These are phyloP conservation scores for Cephus nigrinus DNA, from an alignment of 2,888 invertebrate species.

Conservation along the genomic window DNA sequence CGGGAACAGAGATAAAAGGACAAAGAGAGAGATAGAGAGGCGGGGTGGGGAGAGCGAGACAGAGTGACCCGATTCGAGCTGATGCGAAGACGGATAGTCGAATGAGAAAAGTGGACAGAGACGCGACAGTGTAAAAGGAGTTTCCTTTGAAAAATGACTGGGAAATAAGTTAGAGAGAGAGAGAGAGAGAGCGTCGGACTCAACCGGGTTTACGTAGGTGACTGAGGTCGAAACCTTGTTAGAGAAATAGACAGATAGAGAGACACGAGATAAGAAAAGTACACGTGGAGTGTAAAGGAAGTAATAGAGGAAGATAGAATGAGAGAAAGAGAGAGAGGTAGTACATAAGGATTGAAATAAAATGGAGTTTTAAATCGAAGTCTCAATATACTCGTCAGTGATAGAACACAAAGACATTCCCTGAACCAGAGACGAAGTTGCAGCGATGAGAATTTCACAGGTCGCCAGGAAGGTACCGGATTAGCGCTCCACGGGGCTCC, in stretches of 20 bases:
- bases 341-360: not conserved
- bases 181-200: not conserved
- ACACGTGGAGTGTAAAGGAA: constrained; percentile 40
- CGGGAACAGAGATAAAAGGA: not conserved
- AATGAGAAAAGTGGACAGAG: not conserved
- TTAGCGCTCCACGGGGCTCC: constrained; percentile 25
- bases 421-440: not conserved
- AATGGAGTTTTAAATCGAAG: not conserved
- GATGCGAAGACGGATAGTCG: not conserved
- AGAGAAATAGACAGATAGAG: constrained; percentile 13
- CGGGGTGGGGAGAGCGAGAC: not conserved
- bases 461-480: constrained; percentile 45
- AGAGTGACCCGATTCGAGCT: not conserved
- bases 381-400: not conserved
- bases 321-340: constrained; percentile 15
- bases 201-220: not conserved
- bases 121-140: not conserved
- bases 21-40: not conserved
- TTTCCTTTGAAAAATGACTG: not conserved
- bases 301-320: constrained; percentile 1
- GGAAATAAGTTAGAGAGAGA: not conserved
- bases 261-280: constrained; percentile 41
- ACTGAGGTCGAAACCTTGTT: not conserved
- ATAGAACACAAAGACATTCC: not conserved
- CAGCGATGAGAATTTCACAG: constrained; percentile 47